Evolutionary conservation across 2,113 vertebrate genomes (phyloP).

Genomic region (Phyllostomus discolor): DNA sequence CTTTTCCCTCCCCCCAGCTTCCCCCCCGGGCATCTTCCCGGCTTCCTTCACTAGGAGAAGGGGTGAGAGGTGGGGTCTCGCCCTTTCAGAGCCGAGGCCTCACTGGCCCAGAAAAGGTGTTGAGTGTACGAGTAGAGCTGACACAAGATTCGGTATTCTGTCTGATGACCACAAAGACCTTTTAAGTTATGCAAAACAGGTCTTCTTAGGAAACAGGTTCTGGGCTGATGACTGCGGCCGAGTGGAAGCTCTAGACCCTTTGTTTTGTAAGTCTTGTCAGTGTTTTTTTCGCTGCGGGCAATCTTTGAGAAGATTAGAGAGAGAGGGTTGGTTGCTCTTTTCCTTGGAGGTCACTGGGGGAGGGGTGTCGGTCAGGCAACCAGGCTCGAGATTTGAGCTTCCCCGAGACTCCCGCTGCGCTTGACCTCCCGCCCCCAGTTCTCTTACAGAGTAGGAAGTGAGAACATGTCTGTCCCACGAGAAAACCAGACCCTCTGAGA

Average conservation of each 20-base stretch:
- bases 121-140: no score
- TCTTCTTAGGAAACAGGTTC: neutral
- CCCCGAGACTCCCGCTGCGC: accelerated
- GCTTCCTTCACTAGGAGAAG: neutral
- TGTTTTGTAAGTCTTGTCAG: neutral
- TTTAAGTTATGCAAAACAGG: neutral
- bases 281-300: neutral
- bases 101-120: neutral
- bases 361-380: neutral
- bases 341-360: neutral
- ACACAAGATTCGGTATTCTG: neutral
- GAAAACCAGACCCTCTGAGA: neutral
- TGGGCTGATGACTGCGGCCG: neutral
- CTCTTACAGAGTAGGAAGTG: accelerated
- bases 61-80: accelerated
- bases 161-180: neutral
- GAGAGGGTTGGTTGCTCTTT: neutral
- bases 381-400: neutral
- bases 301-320: neutral
- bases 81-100: accelerated
- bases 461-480: neutral
- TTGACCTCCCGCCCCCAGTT: neutral
- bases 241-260: neutral
- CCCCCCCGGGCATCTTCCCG: neutral
- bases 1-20: no score